These are phyloP conservation scores for Fragum sueziense DNA, from an alignment of 2,888 invertebrate species.

Conservation along the genomic window DNA sequence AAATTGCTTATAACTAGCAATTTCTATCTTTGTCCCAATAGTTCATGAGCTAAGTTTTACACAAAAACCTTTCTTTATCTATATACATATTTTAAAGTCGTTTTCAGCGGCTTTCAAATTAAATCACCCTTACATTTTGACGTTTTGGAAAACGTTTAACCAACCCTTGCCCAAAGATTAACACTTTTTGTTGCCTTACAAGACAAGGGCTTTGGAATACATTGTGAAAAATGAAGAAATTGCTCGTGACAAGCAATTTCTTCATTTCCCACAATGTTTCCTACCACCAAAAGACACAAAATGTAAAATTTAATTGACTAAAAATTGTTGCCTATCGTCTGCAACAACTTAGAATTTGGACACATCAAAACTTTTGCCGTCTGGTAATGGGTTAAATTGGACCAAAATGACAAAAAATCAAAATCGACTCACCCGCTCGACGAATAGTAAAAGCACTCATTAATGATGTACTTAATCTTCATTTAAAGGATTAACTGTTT, in stretches of 20 bases:
- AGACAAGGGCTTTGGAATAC: too few species aligned
- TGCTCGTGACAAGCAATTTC: too few species aligned
- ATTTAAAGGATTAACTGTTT: neutral
- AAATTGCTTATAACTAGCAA: neutral
- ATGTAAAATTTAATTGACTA: neutral
- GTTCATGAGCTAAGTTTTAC: neutral
- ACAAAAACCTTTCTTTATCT: neutral
- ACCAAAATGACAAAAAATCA: neutral
- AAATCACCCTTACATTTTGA: neutral
- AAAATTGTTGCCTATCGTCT: neutral
- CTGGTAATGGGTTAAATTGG: too few species aligned
- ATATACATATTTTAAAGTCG: neutral
- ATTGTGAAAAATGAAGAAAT: too few species aligned
- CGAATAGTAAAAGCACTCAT: neutral
- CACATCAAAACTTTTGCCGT: neutral
- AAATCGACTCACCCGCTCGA: neutral
- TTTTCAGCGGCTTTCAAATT: neutral
- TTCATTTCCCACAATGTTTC: neutral
- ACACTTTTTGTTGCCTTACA: too few species aligned
- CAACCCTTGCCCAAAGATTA: neutral
- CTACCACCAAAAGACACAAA: neutral
- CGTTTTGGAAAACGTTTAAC: too few species aligned
- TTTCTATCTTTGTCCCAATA: neutral
- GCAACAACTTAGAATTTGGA: neutral
- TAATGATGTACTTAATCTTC: neutral